Evolutionary conservation across 2,888 invertebrate genomes (phyloP).

Genomic region (Dasysyrphus tricinctus): DNA sequence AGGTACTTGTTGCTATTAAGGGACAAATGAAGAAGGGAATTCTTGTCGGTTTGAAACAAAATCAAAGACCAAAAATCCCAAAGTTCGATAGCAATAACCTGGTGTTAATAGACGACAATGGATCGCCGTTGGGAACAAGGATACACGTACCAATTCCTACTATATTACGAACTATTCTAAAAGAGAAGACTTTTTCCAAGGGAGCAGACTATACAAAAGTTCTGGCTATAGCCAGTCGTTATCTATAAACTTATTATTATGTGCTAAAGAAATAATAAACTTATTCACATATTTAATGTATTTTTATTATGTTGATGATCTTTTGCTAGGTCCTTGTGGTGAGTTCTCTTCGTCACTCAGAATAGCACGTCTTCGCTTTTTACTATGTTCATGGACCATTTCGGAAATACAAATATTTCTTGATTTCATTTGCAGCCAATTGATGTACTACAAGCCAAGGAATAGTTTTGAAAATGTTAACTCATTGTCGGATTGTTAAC

Average conservation of each 20-base stretch:
- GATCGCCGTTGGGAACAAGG: constrained; percentile 96
- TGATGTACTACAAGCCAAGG: constrained; percentile 79
- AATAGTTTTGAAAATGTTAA: neutral
- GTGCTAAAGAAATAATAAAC: constrained; percentile 11
- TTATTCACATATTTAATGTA: neutral
- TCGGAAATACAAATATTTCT: constrained; percentile 80
- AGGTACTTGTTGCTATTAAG: constrained; percentile 95
- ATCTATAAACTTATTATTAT: constrained; percentile 77
- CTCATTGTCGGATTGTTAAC: neutral
- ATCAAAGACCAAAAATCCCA: constrained; percentile 91
- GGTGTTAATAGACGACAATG: constrained; percentile 97
- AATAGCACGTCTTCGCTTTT: constrained; percentile 81
- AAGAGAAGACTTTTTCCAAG: constrained; percentile 91
- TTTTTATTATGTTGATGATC: constrained; percentile 76
- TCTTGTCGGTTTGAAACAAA: constrained; percentile 93
- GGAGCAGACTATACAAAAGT: constrained; percentile 96
- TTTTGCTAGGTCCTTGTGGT: constrained; percentile 76
- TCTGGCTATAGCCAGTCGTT: constrained; percentile 92
- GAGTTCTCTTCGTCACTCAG: constrained; percentile 78
- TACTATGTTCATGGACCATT: constrained; percentile 82
- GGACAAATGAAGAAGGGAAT: constrained; percentile 98
- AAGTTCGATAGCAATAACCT: constrained; percentile 98
- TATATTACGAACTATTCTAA: constrained; percentile 91
- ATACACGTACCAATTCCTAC: constrained; percentile 98
- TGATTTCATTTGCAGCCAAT: constrained; percentile 82